Conservation (phyloP, 2,797 vertebrate genomes). For the Setipinna tenuifilis region DNA sequence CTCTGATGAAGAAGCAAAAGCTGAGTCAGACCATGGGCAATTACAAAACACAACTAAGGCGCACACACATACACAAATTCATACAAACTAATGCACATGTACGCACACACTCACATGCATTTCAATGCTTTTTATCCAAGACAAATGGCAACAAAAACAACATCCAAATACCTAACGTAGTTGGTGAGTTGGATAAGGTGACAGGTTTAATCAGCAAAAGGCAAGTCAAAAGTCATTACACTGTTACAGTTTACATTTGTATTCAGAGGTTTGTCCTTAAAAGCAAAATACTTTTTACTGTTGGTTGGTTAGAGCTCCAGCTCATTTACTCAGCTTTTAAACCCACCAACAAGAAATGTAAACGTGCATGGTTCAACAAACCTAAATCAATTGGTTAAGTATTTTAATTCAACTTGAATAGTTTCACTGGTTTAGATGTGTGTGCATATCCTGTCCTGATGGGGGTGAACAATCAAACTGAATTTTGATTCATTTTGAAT, state of each 20-base stretch:
- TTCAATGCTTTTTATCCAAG: too few species aligned
- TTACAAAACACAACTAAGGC: too few species aligned
- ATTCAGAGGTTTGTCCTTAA: background rate
- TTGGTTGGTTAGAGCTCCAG: background rate
- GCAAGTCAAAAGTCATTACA: background rate
- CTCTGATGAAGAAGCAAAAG: conserved; percentile 74
- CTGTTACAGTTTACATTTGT: background rate
- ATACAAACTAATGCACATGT: too few species aligned
- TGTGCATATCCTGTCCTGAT: background rate
- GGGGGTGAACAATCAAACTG: background rate
- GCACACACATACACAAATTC: conserved; percentile 31
- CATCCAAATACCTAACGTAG: too few species aligned
- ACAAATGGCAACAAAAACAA: too few species aligned
- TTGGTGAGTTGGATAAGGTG: too few species aligned
- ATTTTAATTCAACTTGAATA: background rate
- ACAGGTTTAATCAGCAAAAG: too few species aligned
- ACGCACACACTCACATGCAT: too few species aligned
- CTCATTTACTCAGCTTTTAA: background rate
- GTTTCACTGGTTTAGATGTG: background rate
- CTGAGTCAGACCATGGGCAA: background rate
- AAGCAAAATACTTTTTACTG: background rate
- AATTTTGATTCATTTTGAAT: too few species aligned
- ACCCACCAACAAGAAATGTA: background rate
- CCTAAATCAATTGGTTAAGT: background rate
- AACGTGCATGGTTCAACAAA: background rate